Evolutionary conservation across 2,113 vertebrate species (phyloP), one percentile per base, ranked within the genome.

Genomic region (Colossoma macropomum): DNA sequence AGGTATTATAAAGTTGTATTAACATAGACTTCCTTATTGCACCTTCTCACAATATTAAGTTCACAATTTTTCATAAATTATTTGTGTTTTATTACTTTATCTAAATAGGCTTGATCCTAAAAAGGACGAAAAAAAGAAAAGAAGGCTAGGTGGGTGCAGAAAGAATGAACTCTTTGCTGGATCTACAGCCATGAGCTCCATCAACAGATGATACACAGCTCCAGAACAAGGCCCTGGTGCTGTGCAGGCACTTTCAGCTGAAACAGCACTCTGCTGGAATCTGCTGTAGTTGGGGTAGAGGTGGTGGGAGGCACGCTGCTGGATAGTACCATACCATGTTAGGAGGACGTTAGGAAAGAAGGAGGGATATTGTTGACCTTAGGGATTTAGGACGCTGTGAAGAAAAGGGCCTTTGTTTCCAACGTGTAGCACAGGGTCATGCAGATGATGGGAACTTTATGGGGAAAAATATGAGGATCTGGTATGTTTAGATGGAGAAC

Each of bases 161-260:
- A 1, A 17, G 50, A 17, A 19, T 52, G 50, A 52, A 52, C 50
- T 52, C 50, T 52, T 0, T 52, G 50, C 13, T 52, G 50, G 50
- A 52, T 70, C 63, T 86, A 52, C 66, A 60, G 56, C 15, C 88
- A 88, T 90, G 90, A 93, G 89, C 90, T 93, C 86, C 88, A 89
- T 89, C 93, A 94, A 91, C 90, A 89, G 52, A 85, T 62, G 66
- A 75, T 66, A 75, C 50, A 1, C 28, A 85, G 89, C 88, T 16
- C 41, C 13, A 66, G 76, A 59, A 79, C 74, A 86, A 88, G 92
- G 86, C 88, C 88, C 91, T 11, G 17, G 27, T 89, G 89, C 88
- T 79, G 83, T 86, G 80, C 82, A 89, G 81, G 89, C 90, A 90
- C 76, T 89, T 90, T 90, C 86, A 89, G 93, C 92, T 90, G 92